A percentile compares a stretch with the other conserved stretches of the same genome.
Evolutionary conservation across 1,140 invertebrate genomes (phyloP).

Genomic region (Diachasmimorpha longicaudata): DNA sequence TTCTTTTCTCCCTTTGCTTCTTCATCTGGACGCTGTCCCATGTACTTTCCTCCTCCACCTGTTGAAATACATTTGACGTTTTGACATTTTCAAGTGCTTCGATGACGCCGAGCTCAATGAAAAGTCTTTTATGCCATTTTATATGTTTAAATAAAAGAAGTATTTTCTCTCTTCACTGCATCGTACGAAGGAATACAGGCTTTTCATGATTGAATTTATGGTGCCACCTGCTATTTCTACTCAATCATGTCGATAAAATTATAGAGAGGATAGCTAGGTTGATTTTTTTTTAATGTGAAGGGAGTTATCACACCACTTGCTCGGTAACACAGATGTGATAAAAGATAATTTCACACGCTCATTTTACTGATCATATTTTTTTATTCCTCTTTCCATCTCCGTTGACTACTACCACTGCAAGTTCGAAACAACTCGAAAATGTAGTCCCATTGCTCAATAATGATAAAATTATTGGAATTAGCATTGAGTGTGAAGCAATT

Average conservation of each 20-base stretch:
- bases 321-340: background rate
- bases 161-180: too few relatives aligned
- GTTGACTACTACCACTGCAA: too few relatives aligned
- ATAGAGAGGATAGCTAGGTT: background rate
- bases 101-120: background rate
- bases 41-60: slow-evolving; percentile 33
- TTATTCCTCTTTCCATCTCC: background rate
- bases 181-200: background rate
- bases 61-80: background rate
- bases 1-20: slow-evolving; percentile 31
- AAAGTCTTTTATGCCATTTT: background rate
- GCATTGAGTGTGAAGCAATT: too few relatives aligned
- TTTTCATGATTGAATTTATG: background rate
- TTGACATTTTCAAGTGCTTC: slow-evolving; percentile 11
- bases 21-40: slow-evolving; percentile 27
- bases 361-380: background rate
- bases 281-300: background rate
- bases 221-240: background rate
- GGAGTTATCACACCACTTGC: background rate
- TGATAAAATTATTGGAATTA: too few relatives aligned
- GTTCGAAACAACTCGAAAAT: too few relatives aligned
- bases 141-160: background rate
- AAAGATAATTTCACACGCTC: background rate
- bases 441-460: too few relatives aligned
- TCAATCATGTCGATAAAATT: background rate